These are phyloP conservation scores for Ammospiza nelsoni DNA, from an alignment of 2,113 vertebrate genomes.

Conservation along the genomic window DNA sequence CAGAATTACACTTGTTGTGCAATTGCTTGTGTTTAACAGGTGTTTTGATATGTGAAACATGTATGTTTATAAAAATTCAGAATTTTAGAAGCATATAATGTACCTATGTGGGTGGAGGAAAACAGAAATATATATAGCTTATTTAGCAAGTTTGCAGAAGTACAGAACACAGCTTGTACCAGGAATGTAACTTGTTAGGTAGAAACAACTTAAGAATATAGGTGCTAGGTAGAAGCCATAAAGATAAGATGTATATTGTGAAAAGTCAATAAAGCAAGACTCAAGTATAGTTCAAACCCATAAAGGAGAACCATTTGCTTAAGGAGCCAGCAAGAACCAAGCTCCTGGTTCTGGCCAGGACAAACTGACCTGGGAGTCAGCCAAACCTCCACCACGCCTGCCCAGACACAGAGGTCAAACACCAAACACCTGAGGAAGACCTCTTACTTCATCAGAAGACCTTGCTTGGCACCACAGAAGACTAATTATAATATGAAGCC, in stretches of 20 bases:
- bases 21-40: constrained; percentile 9
- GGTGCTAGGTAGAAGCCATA: neutral
- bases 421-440: neutral
- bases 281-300: neutral
- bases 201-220: neutral
- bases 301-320: neutral
- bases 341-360: neutral
- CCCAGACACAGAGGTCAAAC: neutral
- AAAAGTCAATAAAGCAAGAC: neutral
- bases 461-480: neutral
- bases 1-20: neutral
- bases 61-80: neutral
- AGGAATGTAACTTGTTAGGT: neutral
- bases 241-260: neutral
- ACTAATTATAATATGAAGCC: neutral
- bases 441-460: neutral
- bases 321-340: neutral
- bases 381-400: neutral
- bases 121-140: neutral
- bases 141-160: neutral
- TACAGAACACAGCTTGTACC: neutral
- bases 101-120: neutral
- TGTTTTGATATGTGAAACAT: neutral
- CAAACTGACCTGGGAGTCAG: neutral
- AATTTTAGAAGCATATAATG: neutral